These are phyloP conservation scores for Brachypterus glaber DNA, from an alignment of 2,888 invertebrate genomes.

Conservation along the genomic window DNA sequence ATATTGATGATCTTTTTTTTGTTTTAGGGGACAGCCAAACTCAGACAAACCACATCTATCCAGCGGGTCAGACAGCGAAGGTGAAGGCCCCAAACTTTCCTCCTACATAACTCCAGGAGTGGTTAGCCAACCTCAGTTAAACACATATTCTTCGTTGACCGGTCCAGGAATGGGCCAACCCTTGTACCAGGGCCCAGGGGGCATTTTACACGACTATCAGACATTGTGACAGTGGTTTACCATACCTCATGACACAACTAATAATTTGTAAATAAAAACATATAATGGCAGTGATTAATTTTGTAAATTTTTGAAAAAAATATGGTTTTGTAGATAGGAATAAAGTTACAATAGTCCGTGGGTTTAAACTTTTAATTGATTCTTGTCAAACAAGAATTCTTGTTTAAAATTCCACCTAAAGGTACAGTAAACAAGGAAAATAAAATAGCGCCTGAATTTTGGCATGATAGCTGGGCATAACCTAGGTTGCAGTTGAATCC, in stretches of 20 bases:
- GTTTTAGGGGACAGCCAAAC: slow-evolving; percentile 36
- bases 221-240: slow-evolving; percentile 43
- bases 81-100: slow-evolving; percentile 33
- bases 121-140: slow-evolving; percentile 23
- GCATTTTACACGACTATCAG: slow-evolving; percentile 40
- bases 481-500: no score
- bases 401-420: no score
- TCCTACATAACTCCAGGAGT: slow-evolving; percentile 28
- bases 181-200: slow-evolving; percentile 36
- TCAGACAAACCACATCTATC: slow-evolving; percentile 39
- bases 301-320: no score
- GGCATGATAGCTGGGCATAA: no score
- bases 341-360: no score
- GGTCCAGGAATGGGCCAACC: slow-evolving; percentile 32
- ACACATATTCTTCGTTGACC: slow-evolving; percentile 32
- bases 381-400: no score
- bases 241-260: slow-evolving; percentile 20
- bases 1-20: slow-evolving; percentile 18
- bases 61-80: slow-evolving; percentile 40
- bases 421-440: no score
- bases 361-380: no score
- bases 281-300: no score
- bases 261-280: slow-evolving; percentile 18
- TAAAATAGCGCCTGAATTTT: no score
- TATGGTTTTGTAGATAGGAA: no score